Evolutionary conservation across 2,888 invertebrate species (phyloP).

Genomic region (Galerucella calmariensis): DNA sequence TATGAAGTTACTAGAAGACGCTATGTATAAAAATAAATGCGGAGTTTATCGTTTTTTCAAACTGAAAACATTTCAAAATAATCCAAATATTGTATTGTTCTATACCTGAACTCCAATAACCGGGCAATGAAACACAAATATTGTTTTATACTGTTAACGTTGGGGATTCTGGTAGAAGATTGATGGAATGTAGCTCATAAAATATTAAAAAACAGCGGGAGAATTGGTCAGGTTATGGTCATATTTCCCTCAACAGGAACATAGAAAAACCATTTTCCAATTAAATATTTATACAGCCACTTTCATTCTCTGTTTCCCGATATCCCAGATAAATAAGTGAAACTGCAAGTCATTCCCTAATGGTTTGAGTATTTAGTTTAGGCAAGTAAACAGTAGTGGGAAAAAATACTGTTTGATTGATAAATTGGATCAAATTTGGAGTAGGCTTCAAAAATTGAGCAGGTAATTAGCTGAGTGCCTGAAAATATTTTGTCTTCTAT

Average conservation of each 20-base stretch:
- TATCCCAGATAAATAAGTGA: conserved; percentile 5
- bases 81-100: background rate
- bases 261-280: conserved; percentile 29
- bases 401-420: background rate
- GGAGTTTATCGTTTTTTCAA: too few relatives aligned
- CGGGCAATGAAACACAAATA: background rate
- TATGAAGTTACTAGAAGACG: too few relatives aligned
- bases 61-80: too few relatives aligned
- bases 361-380: background rate
- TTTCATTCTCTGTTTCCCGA: conserved; percentile 21
- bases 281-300: conserved; percentile 29
- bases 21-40: too few relatives aligned
- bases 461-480: background rate
- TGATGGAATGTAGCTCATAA: conserved; percentile 31
- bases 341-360: background rate
- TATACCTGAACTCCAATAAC: background rate
- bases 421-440: background rate
- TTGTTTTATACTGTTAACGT: conserved; percentile 19
- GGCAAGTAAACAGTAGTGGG: background rate
- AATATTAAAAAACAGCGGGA: conserved; percentile 26
- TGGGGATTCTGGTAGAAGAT: conserved; percentile 10
- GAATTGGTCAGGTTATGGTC: conserved; percentile 25
- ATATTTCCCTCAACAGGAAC: conserved; percentile 17
- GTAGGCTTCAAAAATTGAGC: background rate
- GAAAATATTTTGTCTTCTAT: too few relatives aligned